A percentile compares a stretch with the other conserved stretches of the same genome.
Conservation (phyloP, 2,113 vertebrate genomes). For the Semicossyphus pulcher region DNA sequence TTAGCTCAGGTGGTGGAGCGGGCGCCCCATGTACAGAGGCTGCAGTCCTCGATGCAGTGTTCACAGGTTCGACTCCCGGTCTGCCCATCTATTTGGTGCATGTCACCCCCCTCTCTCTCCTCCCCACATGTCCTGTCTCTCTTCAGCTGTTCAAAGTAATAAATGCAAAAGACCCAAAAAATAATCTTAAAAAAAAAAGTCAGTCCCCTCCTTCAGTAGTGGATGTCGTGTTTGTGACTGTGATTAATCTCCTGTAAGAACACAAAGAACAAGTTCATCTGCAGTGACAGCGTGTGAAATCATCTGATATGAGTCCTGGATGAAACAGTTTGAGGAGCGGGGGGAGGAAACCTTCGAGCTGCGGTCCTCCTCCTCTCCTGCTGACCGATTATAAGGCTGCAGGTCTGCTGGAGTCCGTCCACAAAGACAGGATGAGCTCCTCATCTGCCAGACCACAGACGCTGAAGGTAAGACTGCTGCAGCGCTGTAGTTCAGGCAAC, state of each 20-base stretch:
- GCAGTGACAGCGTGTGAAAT: conserved; percentile 12
- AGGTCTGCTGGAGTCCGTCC: conserved; percentile 4
- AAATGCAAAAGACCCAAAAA: no score
- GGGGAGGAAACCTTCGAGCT: conserved; percentile 19
- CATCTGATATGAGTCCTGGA: conserved; percentile 17
- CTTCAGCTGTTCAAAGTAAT: no score
- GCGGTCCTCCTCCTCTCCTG: conserved; percentile 28
- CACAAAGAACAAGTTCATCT: conserved; percentile 8
- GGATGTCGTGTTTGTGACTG: conserved; percentile 12
- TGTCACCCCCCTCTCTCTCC: no score
- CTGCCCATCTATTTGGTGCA: no score
- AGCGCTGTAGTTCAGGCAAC: no score
- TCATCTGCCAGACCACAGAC: conserved; percentile 21
- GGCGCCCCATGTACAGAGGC: no score
- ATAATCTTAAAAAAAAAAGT: no score
- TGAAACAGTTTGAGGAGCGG: neutral
- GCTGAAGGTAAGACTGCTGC: conserved; percentile 69
- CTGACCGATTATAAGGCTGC: conserved; percentile 55
- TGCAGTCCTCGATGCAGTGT: no score
- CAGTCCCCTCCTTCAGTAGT: neutral
- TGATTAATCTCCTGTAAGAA: conserved; percentile 15
- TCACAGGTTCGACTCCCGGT: no score
- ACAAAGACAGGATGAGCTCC: conserved; percentile 63
- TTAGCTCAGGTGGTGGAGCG: no score
- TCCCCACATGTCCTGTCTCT: no score